Conservation (phyloP, 2,888 invertebrate genomes). For the Pterostichus niger region DNA sequence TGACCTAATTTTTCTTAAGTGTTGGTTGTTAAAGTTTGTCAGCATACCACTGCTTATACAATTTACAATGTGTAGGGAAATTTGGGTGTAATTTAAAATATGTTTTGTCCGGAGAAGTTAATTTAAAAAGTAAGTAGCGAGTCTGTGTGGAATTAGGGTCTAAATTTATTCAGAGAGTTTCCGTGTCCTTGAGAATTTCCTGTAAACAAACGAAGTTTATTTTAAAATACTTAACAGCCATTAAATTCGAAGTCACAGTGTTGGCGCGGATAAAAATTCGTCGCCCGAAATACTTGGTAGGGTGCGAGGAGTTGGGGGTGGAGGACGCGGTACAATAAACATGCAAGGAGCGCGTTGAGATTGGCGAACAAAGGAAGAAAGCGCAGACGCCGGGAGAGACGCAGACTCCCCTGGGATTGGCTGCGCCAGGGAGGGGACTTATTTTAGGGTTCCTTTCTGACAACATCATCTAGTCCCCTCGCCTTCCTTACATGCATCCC, state of each 20-base stretch:
- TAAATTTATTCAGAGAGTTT: slow-evolving; percentile 8
- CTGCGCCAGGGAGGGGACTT: slow-evolving; percentile 77
- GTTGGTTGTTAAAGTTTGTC: no score
- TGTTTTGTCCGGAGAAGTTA: slow-evolving; percentile 5
- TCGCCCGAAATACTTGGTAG: slow-evolving; percentile 38
- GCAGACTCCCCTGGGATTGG: slow-evolving; percentile 82
- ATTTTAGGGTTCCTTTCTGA: slow-evolving; percentile 75
- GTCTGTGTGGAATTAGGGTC: slow-evolving; percentile 1
- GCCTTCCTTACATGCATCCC: background rate
- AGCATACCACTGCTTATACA: background rate
- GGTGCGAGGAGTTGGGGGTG: background rate
- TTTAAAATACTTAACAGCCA: slow-evolving; percentile 61
- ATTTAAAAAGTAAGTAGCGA: slow-evolving; percentile 11
- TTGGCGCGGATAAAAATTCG: slow-evolving; percentile 56
- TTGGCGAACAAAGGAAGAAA: slow-evolving; percentile 72
- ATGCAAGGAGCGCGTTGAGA: slow-evolving; percentile 72
- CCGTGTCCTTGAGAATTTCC: slow-evolving; percentile 13
- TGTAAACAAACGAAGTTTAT: slow-evolving; percentile 58
- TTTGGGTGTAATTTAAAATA: background rate
- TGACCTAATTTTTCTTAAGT: no score
- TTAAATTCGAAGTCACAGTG: slow-evolving; percentile 55
- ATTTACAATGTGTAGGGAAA: background rate
- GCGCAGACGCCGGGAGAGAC: slow-evolving; percentile 78
- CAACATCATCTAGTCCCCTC: slow-evolving; percentile 73
- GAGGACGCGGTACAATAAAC: slow-evolving; percentile 49